Percentiles rank a stretch among this genome's conserved stretches.
Evolutionary conservation across 2,888 invertebrate genomes (phyloP).

Genomic region (Deilephila elpenor): DNA sequence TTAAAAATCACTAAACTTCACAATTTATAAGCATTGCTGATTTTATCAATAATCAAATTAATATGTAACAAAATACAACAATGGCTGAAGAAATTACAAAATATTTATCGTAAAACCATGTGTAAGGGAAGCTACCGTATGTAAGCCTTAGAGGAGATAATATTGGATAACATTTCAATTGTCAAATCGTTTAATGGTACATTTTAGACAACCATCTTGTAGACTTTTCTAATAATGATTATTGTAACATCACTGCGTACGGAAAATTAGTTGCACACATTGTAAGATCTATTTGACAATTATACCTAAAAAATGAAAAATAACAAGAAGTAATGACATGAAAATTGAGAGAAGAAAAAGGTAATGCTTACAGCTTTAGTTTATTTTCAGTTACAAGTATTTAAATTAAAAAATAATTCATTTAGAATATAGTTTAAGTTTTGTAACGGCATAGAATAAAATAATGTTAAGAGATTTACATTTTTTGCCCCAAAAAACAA

Average conservation of each 20-base stretch:
- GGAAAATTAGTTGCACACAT: conserved; percentile 7
- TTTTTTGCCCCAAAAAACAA: no score
- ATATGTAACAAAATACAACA: conserved; percentile 7
- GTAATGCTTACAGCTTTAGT: no score
- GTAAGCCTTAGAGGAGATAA: background rate
- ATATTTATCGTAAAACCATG: conserved; percentile 3
- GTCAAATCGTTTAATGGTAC: background rate
- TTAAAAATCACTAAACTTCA: background rate
- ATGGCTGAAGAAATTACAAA: conserved; percentile 12
- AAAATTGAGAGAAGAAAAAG: no score
- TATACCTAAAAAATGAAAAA: no score
- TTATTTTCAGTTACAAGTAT: no score
- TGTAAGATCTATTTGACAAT: background rate
- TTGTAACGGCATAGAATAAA: no score
- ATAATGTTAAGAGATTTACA: no score
- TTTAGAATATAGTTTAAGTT: no score
- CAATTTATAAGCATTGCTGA: background rate
- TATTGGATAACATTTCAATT: conserved; percentile 5
- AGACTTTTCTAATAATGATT: conserved; percentile 13
- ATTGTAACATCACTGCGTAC: conserved; percentile 17
- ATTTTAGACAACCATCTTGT: conserved; percentile 9
- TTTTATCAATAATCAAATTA: conserved; percentile 2
- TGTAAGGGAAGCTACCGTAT: conserved; percentile 3
- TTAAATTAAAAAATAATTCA: no score
- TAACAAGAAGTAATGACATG: no score